Evolutionary conservation across 37 sponge, comb jelly and placozoan genomes (phyloP).

Genomic region (Lycopodina hypogea): DNA sequence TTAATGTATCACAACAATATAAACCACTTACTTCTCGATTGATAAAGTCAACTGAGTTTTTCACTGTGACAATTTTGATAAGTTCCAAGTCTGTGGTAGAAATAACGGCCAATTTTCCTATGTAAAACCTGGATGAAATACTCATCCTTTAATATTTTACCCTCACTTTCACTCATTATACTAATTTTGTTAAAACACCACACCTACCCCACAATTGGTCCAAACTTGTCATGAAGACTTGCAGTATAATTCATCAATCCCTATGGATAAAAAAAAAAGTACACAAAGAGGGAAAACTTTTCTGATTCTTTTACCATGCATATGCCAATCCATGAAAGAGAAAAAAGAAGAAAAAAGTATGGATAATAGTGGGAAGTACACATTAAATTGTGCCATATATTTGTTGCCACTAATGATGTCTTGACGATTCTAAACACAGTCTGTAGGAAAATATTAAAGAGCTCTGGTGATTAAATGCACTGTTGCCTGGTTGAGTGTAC

Average conservation of each 20-base stretch:
- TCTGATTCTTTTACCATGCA: no score
- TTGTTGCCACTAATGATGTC: no score
- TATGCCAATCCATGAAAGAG: no score
- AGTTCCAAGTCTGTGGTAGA: conserved; percentile 55
- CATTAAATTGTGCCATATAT: no score
- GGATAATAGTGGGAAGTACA: no score
- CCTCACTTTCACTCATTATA: not conserved
- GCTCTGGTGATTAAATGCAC: no score
- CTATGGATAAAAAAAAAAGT: conserved; percentile 7
- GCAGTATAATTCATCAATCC: conserved; percentile 7
- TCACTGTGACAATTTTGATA: conserved; percentile 51
- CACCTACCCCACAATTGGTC: conserved; percentile 37
- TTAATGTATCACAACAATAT: not conserved
- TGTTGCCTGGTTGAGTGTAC: no score
- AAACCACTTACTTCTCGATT: conserved; percentile 26
- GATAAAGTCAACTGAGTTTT: conserved; percentile 40
- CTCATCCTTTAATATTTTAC: not conserved
- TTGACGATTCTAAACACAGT: no score
- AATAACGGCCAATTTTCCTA: conserved; percentile 40
- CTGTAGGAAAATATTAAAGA: no score
- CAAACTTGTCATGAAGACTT: conserved; percentile 18
- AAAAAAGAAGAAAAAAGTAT: no score
- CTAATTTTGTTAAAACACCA: not conserved
- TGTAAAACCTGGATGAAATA: conserved; percentile 12
- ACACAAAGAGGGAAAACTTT: no score